phyloP scores from a whole-genome alignment of 2,888 invertebrate genomes.

The Microctonus hyperodae region DNA sequence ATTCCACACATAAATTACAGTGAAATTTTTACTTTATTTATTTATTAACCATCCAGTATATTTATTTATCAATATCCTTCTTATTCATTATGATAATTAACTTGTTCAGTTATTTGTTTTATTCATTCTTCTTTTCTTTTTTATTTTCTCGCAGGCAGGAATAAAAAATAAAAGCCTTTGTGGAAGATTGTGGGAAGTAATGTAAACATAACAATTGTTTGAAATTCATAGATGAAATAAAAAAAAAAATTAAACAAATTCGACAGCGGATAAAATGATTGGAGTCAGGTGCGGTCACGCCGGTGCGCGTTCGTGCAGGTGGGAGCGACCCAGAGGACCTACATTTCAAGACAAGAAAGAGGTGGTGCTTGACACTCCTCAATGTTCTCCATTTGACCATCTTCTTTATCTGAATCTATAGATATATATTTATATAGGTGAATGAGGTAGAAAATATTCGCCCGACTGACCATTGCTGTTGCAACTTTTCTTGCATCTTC shows the following conservation, averaged over 20 bases:
- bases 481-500: constrained; percentile 7
- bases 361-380: constrained; percentile 33
- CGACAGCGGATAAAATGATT: constrained; percentile 27
- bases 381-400: constrained; percentile 36
- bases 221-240: too few species aligned
- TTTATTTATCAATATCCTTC: not conserved
- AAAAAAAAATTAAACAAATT: constrained; percentile 20
- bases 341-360: constrained; percentile 46
- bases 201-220: too few species aligned
- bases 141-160: too few species aligned
- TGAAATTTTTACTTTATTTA: not conserved
- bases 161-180: too few species aligned
- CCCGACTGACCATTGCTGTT: constrained; percentile 5
- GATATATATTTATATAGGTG: too few species aligned
- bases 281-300: constrained; percentile 26
- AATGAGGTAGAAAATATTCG: constrained; percentile 13
- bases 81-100: not conserved
- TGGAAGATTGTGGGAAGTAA: too few species aligned
- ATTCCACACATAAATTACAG: constrained; percentile 27
- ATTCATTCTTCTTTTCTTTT: too few species aligned
- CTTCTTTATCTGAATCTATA: not conserved
- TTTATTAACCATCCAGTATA: too few species aligned
- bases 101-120: too few species aligned
- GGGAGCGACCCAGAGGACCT: constrained; percentile 57
- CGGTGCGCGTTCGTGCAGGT: constrained; percentile 39